These are phyloP conservation scores for Clarias macrocephalus DNA, from an alignment of 2,113 vertebrate genomes.

Conservation along the genomic window DNA sequence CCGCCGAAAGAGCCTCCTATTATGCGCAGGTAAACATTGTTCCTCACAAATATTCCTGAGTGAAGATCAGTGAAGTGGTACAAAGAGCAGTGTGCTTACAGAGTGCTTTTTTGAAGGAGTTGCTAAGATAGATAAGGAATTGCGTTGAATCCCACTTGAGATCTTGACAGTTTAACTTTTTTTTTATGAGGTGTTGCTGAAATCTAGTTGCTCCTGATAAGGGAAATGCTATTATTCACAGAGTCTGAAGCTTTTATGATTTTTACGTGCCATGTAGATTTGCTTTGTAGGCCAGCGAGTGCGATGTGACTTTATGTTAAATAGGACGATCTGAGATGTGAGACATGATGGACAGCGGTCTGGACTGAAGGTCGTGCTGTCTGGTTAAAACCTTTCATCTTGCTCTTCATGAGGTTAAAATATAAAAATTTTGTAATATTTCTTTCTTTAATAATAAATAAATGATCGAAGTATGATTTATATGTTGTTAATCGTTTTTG, in stretches of 20 bases:
- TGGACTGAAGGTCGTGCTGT: background rate
- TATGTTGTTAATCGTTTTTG: too few species aligned
- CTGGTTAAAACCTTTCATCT: background rate
- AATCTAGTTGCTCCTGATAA: constrained; percentile 1
- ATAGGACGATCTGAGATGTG: background rate
- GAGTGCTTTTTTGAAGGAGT: background rate
- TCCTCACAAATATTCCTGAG: background rate
- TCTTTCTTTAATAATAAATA: too few species aligned
- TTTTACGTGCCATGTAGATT: background rate
- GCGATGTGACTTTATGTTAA: background rate
- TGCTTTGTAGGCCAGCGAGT: background rate
- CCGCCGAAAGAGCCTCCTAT: background rate
- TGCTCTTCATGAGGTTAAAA: background rate
- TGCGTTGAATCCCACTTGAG: background rate
- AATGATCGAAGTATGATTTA: too few species aligned
- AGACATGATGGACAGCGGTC: background rate
- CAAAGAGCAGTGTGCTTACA: background rate
- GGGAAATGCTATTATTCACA: background rate
- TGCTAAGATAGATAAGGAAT: constrained; percentile 28
- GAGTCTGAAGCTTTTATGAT: background rate
- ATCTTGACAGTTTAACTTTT: constrained; percentile 20
- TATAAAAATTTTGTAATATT: background rate
- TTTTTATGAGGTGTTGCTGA: constrained; percentile 13
- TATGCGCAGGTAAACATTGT: constrained; percentile 47
- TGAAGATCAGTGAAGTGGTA: background rate